phyloP scores from a whole-genome alignment of 2,113 vertebrate species.

The Callorhinus ursinus region DNA sequence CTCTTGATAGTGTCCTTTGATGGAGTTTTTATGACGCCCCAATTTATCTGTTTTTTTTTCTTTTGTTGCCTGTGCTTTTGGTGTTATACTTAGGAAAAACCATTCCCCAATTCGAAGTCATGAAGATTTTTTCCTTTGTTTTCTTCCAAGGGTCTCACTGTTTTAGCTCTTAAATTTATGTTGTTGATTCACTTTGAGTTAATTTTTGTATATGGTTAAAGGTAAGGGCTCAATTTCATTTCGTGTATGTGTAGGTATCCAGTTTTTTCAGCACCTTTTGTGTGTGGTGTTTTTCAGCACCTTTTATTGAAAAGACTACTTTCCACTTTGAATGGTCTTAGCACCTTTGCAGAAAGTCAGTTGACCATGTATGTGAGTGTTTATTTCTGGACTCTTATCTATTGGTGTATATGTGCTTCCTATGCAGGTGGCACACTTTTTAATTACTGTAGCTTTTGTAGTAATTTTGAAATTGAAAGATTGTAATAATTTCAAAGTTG shows the following conservation, averaged over 20 bases:
- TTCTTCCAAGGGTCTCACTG: not conserved
- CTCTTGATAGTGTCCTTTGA: not conserved
- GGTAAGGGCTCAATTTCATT: not conserved
- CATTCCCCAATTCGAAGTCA: not conserved
- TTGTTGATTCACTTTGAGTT: not conserved
- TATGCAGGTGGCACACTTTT: not conserved
- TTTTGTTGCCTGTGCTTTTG: not conserved
- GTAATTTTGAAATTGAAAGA: constrained; percentile 1
- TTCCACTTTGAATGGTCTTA: not conserved
- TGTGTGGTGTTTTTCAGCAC: not conserved
- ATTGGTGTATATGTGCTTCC: not conserved
- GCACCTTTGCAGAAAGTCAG: not conserved
- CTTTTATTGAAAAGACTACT: not conserved
- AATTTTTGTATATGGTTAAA: not conserved
- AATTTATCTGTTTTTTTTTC: not conserved
- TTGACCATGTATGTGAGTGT: not conserved
- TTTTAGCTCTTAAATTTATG: not conserved
- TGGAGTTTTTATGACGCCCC: not conserved
- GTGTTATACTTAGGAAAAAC: not conserved
- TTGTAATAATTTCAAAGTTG: not conserved
- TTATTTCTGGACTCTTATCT: not conserved
- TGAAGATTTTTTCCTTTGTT: not conserved
- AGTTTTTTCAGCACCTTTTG: not conserved
- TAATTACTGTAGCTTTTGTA: not conserved
- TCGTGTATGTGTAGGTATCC: not conserved